Evolutionary conservation across 2,797 vertebrate species (phyloP).

Genomic region (Sebastes cheni): DNA sequence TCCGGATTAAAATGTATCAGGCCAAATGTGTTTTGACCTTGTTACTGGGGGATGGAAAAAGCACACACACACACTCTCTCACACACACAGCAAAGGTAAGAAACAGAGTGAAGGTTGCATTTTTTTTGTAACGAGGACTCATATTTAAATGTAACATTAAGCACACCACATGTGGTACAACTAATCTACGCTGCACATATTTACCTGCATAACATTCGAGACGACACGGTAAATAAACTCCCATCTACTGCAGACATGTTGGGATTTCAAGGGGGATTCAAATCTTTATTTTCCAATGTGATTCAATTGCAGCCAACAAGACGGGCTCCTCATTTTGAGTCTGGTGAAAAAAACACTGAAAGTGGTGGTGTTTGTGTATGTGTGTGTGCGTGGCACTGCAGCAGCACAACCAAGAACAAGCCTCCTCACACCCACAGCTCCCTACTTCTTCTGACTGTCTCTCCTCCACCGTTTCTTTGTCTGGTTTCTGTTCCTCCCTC

Average conservation of each 20-base stretch:
- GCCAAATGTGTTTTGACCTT: constrained; percentile 82
- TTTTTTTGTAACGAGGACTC: constrained; percentile 2
- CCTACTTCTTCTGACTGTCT: constrained; percentile 51
- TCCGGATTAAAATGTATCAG: constrained; percentile 82
- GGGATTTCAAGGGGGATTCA: constrained; percentile 43
- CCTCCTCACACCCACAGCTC: constrained; percentile 64
- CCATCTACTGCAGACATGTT: constrained; percentile 20
- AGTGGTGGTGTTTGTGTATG: constrained; percentile 13
- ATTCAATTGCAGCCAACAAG: constrained; percentile 48
- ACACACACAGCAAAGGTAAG: constrained; percentile 38
- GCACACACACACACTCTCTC: constrained; percentile 9
- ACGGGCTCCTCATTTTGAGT: constrained; percentile 39
- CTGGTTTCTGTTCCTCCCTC: constrained; percentile 59
- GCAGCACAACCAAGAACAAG: constrained; percentile 43
- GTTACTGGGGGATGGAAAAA: constrained; percentile 68
- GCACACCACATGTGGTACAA: constrained; percentile 5
- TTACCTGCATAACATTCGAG: constrained; percentile 27
- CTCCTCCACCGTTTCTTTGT: constrained; percentile 62
- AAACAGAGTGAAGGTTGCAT: constrained; percentile 16
- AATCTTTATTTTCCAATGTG: constrained; percentile 22
- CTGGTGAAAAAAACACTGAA: constrained; percentile 22
- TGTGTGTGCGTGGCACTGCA: constrained; percentile 35
- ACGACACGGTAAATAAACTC: constrained; percentile 32
- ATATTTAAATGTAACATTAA: constrained; percentile 29
- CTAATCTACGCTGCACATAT: constrained; percentile 37